A percentile compares a stretch with the other conserved stretches of the same genome.
phyloP scores from a whole-genome alignment of 2,797 vertebrate genomes.

The Hyperoplus immaculatus region DNA sequence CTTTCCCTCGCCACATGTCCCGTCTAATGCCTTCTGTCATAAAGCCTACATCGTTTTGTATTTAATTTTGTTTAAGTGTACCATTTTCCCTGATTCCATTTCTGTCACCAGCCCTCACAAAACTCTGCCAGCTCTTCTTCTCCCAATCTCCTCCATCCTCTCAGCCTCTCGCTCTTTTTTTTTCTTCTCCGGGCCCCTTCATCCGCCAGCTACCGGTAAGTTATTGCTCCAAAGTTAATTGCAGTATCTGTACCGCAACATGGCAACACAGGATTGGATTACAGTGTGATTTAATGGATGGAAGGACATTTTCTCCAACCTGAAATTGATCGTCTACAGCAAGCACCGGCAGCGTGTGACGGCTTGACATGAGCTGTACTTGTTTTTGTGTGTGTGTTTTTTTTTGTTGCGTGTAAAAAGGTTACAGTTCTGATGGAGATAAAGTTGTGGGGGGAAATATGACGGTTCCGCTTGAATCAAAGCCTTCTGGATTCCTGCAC shows the following conservation, averaged over 20 bases:
- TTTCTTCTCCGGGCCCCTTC: background rate
- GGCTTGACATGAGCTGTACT: slow-evolving; percentile 31
- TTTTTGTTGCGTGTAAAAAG: slow-evolving; percentile 21
- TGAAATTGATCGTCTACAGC: slow-evolving; percentile 50
- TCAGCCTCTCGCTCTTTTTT: background rate
- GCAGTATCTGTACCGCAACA: slow-evolving; percentile 41
- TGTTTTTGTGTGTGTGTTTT: background rate
- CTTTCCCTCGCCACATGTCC: slow-evolving; percentile 5
- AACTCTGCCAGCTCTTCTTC: background rate
- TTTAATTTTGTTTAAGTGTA: too few species aligned
- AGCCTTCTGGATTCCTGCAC: background rate
- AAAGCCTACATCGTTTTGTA: slow-evolving; percentile 11
- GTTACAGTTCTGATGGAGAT: slow-evolving; percentile 22
- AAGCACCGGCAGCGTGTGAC: slow-evolving; percentile 7
- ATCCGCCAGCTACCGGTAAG: background rate
- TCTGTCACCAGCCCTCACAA: slow-evolving; percentile 10
- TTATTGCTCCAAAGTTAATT: slow-evolving; percentile 64
- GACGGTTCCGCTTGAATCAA: slow-evolving; percentile 12
- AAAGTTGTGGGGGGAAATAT: slow-evolving; percentile 10
- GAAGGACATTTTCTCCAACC: slow-evolving; percentile 52
- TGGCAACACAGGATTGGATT: slow-evolving; percentile 51
- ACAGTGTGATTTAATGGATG: slow-evolving; percentile 59
- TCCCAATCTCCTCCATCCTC: background rate
- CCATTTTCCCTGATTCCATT: background rate
- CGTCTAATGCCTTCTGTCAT: slow-evolving; percentile 17